Evolutionary conservation across 2,797 vertebrate species (phyloP).

Genomic region (Oceanodroma leucorhoa): DNA sequence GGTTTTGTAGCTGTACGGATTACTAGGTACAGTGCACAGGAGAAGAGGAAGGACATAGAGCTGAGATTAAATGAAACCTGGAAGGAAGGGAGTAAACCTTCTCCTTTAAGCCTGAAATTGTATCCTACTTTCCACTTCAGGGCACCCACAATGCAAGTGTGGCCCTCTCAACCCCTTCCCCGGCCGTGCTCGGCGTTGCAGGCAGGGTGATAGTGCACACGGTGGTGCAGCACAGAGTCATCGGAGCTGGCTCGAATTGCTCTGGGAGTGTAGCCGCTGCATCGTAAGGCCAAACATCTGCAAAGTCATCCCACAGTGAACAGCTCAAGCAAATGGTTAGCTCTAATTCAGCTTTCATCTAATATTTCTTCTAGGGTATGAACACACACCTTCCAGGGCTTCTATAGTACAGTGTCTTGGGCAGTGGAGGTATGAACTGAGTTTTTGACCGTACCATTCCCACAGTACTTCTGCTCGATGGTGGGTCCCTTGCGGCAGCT

Average conservation of each 20-base stretch:
- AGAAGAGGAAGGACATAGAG: background rate
- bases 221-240: no score
- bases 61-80: background rate
- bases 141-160: background rate
- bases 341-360: background rate
- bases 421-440: background rate
- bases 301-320: background rate
- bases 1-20: background rate
- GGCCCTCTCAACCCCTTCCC: background rate
- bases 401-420: background rate
- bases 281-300: background rate
- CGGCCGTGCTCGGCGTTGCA: rapidly evolving
- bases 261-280: background rate
- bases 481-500: background rate
- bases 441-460: background rate
- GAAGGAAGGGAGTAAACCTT: background rate
- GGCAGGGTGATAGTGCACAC: background rate
- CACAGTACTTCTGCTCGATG: background rate
- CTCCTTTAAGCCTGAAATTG: background rate
- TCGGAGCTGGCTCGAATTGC: background rate
- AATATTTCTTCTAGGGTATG: rapidly evolving
- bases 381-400: background rate
- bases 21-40: no score
- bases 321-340: background rate
- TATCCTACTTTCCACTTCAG: background rate